Evolutionary conservation across 2,888 invertebrate species (phyloP), one percentile per base, ranked within the genome.

Genomic region (Athalia rosae): DNA sequence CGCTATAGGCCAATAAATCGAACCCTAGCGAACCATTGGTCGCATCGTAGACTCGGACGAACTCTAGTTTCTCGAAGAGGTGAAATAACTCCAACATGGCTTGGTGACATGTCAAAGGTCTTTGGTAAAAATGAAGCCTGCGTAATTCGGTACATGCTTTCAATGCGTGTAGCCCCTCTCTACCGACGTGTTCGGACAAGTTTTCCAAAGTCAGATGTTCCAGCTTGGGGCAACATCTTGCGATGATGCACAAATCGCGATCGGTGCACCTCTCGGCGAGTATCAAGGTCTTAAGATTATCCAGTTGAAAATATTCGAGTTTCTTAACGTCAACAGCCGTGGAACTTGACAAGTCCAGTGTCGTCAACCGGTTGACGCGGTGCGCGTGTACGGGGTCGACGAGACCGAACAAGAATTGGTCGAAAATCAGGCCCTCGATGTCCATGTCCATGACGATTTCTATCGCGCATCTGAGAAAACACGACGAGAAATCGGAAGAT

Each of bases 231-330:
- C 69, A 69, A 4, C 15, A 11, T n/a, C 28, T 8, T 41, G 41
- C 69, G 6, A 69, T 56, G 1, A 53, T 53, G 6, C 7, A 3
- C 41, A 69, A n/a, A 69, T 69, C n/a, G 41, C 41, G 5, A n/a
- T 53, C 41, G 11, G 69, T 69, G 7, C 69, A 53, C n/a, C 43
- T 28, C 7, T 7, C 69, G 4, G 50, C 41, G 11, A 69, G 15
- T 15, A 41, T 69, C 4, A 69, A 43, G 41, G 69, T 53, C n/a
- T 15, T 69, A 11, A 53, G 50, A 56, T 69, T 4, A 7, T 69
- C 9, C 43, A 69, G 15, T 5, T 56, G 28, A 6, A 53, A 69
- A 43, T 41, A 41, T n/a, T 15, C 53, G 6, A 69, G 53, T 7
- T 8, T 53, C 8, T 5, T 9, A 15, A 15, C n/a, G 41, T 28